These are phyloP conservation scores for Neuroscelio doddi DNA, from an alignment of 2,888 invertebrate species.

Conservation along the genomic window DNA sequence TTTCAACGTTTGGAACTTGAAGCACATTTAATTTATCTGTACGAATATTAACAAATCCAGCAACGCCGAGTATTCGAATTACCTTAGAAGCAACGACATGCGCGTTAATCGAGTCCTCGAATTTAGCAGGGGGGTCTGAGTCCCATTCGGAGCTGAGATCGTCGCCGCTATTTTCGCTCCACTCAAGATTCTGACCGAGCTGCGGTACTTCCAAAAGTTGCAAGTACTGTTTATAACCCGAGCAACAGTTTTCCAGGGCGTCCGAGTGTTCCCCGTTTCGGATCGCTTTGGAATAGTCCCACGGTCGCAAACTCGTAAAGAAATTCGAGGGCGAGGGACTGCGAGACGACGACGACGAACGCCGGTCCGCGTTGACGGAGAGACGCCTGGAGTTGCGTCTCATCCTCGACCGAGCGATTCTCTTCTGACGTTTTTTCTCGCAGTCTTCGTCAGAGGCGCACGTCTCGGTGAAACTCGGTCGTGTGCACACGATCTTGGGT, in stretches of 20 bases:
- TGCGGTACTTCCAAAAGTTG: constrained; percentile 82
- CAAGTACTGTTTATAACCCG: constrained; percentile 85
- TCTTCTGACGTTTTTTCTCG: constrained; percentile 48
- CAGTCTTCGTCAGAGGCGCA: constrained; percentile 47
- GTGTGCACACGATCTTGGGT: constrained; percentile 65
- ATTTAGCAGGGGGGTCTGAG: constrained; percentile 75
- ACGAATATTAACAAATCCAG: constrained; percentile 9
- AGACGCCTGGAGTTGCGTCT: constrained; percentile 54
- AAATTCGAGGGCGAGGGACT: constrained; percentile 61
- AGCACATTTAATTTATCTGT: no score
- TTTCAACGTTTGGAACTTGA: no score
- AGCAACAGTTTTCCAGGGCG: constrained; percentile 27
- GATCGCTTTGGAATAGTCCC: constrained; percentile 20
- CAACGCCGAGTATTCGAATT: constrained; percentile 18
- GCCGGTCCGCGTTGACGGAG: constrained; percentile 51
- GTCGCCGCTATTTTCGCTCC: constrained; percentile 92
- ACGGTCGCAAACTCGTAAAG: constrained; percentile 20
- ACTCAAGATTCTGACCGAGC: constrained; percentile 78
- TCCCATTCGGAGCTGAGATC: constrained; percentile 95
- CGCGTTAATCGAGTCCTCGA: constrained; percentile 22
- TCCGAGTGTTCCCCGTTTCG: constrained; percentile 20
- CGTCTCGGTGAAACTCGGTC: constrained; percentile 57
- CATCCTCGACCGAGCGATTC: constrained; percentile 51
- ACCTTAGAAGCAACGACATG: constrained; percentile 38
- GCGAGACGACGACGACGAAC: constrained; percentile 64